Base-by-base conservation (phyloP, 2,888 invertebrate species). In the Chrysodeixis includens region DNA sequence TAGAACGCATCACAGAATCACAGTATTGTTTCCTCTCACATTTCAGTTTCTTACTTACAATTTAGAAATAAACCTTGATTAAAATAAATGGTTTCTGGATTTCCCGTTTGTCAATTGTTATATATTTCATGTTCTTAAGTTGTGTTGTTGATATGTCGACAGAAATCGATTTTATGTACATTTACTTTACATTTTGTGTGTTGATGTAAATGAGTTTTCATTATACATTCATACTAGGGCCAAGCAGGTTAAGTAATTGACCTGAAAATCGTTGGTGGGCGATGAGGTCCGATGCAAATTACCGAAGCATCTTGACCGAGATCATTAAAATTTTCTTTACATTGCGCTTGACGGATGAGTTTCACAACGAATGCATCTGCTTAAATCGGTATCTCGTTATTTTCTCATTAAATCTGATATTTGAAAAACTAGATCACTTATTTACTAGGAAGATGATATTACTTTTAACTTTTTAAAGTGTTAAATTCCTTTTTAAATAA, bases 271-370 rank as follows among this genome's bases (percentile, higher is more conserved):
- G 71, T 67, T 59, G 63, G 64, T 61, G 62, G 56, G 66, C 46
- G 66, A 26, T 18, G 14, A 18, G 35, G 53, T 55, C 51, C 4
- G 59, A 57, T 54, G 56, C 26, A 58, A 53, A 63, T 74, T 59
- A 67, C 58, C 71, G 62, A 53, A 35, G 32, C 56, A 55, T 74
- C 75, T 74, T 74, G 51, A 22, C 52, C 18, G 52, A 56, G 53
- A 40, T 70, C 66, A 74, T 74, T 74, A 70, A 62, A 35, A 46
- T 62, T 65, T 57, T 67, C 65, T 64, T 74, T 55, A 51, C 64
- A 62, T n/a, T 32, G 56, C 44, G 61, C 57, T 71, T 76, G 78
- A 76, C 67, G 30, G 65, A 74, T 78, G 71, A 20, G 14, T 63
- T 67, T 32, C 63, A 59, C 53, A 44, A 56, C 35, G 51, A 57